A percentile compares a stretch with the other conserved stretches of the same genome.
phyloP scores from a whole-genome alignment of 2,888 invertebrate genomes.

The Rhopalosiphum nymphaeae region DNA sequence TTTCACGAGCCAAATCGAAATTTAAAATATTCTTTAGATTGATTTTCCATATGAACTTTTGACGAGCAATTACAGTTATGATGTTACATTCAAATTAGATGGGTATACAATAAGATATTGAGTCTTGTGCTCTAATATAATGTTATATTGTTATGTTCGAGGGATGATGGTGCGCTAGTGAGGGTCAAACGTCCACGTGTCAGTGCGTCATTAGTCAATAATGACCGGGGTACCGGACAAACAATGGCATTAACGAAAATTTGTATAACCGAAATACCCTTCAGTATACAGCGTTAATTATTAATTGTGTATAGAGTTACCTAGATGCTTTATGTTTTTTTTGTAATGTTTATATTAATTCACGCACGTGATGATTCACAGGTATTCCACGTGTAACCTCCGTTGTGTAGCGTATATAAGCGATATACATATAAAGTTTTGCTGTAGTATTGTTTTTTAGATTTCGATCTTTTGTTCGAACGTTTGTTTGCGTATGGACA shows the following conservation, averaged over 20 bases:
- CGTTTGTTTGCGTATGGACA: neutral
- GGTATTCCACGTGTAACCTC: neutral
- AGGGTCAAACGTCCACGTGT: neutral
- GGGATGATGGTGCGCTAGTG: neutral
- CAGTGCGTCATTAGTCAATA: neutral
- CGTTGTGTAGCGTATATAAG: too few relatives aligned
- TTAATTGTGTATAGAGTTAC: neutral
- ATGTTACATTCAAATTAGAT: neutral
- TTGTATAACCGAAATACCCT: neutral
- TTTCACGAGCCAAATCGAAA: neutral
- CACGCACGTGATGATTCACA: neutral
- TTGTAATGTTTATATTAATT: neutral
- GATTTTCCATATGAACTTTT: neutral
- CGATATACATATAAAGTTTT: neutral
- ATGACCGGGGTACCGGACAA: neutral
- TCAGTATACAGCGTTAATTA: neutral
- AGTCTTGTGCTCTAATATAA: neutral
- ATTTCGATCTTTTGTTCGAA: neutral
- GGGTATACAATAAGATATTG: neutral
- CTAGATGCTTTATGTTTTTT: neutral
- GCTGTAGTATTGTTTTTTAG: neutral
- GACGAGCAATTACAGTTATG: neutral
- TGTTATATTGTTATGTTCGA: neutral
- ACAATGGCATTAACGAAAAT: neutral
- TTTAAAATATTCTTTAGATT: neutral